Evolutionary conservation across 2,888 invertebrate genomes (phyloP), one percentile per base, ranked within the genome.

Genomic region (Athripsodes cinereus): DNA sequence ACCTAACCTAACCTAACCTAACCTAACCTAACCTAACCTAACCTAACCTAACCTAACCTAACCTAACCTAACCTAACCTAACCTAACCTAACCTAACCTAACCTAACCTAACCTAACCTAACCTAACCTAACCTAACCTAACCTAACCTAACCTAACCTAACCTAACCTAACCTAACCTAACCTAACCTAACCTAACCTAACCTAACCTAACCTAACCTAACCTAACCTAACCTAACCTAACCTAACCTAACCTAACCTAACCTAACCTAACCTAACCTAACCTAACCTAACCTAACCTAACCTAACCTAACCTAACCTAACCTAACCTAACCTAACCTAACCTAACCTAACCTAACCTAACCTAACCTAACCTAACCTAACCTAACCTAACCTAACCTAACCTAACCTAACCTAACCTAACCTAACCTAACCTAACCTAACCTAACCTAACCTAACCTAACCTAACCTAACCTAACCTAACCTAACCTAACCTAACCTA

Each of bases 401-500:
- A 62, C 60, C 60, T 57, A 60, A 60, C 60, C 57, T 60, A 61
- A 61, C 61, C 61, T 61, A 61, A 61, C 55, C 60, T 59, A 63
- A 58, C 50, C 60, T 64, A 60, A 64, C 64, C 62, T 60, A 62
- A 62, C 62, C 59, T 58, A 62, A 61, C 58, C 58, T 58, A 63
- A 59, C 63, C 59, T 58, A 57, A 59, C 62, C 59, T 63, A 60
- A 64, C 62, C 58, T 61, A 62, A 59, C 63, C 63, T 59, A 64
- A 63, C 59, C 64, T 64, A 61, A 64, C 61, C 63, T 62, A 62
- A 63, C 63, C 63, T 63, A 63, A 63, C 63, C 63, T 63, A 63
- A 63, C 60, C 63, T 60, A 60, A 62, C 61, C 58, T 58, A 60
- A 60, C 59, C 59, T 58, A 59, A 63, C 59, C 63, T 61, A 60